These are phyloP conservation scores for Eupithecia exiguata DNA, from an alignment of 2,888 invertebrate species.

Conservation along the genomic window DNA sequence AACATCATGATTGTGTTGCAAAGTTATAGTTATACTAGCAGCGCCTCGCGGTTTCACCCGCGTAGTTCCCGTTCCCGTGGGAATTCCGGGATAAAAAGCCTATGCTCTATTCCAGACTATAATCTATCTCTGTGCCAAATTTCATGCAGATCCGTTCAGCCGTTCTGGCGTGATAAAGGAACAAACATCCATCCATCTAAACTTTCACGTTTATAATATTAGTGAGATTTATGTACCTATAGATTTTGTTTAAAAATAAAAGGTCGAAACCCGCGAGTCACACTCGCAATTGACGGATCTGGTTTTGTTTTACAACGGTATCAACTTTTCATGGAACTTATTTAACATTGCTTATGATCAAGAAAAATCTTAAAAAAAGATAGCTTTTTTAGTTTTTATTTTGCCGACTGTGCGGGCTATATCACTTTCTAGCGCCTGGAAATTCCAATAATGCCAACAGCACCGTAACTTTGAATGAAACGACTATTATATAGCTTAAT, in stretches of 20 bases:
- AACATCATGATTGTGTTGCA: too few relatives aligned
- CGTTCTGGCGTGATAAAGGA: too few relatives aligned
- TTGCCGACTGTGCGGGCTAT: conserved; percentile 6
- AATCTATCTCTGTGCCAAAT: too few relatives aligned
- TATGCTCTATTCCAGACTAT: too few relatives aligned
- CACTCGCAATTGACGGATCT: neutral
- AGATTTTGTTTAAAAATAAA: neutral
- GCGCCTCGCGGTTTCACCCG: too few relatives aligned
- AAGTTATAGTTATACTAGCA: too few relatives aligned
- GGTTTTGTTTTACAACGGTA: neutral
- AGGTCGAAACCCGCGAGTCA: neutral
- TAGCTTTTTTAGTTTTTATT: neutral
- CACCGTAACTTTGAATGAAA: conserved; percentile 63
- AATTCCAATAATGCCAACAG: conserved; percentile 68
- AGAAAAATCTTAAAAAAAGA: neutral
- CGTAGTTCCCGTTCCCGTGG: too few relatives aligned
- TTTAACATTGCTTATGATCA: neutral
- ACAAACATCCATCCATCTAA: too few relatives aligned
- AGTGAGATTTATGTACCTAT: too few relatives aligned
- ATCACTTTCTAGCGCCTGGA: conserved; percentile 49
- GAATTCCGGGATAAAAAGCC: too few relatives aligned
- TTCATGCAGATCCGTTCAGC: too few relatives aligned
- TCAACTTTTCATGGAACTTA: neutral
- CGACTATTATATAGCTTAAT: conserved; percentile 64
- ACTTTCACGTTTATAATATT: too few relatives aligned